Conservation (phyloP, 2,888 invertebrate species). For the Agrochola circellaris region DNA sequence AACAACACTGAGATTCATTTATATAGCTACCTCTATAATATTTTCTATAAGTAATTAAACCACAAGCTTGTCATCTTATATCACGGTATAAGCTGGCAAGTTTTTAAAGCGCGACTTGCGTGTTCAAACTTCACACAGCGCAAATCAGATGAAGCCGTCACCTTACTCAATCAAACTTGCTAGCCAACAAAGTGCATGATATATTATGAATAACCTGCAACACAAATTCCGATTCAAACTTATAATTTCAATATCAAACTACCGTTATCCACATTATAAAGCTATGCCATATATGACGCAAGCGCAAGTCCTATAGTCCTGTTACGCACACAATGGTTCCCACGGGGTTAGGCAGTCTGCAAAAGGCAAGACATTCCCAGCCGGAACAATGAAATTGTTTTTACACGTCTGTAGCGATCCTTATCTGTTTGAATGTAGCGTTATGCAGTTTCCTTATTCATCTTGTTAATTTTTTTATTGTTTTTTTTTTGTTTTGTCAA, state of each 20-base stretch:
- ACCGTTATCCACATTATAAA: constrained; percentile 64
- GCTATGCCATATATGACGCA: constrained; percentile 56
- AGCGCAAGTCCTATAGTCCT: constrained; percentile 61
- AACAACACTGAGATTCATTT: no score
- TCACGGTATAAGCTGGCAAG: not conserved
- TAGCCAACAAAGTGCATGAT: not conserved
- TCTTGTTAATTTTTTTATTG: constrained; percentile 26
- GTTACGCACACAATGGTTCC: constrained; percentile 71
- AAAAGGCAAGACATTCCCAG: constrained; percentile 71
- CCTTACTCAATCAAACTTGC: constrained; percentile 5
- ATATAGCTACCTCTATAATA: no score
- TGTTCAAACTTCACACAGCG: constrained; percentile 9
- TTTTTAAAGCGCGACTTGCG: constrained; percentile 15
- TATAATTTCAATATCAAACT: constrained; percentile 14
- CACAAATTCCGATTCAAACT: not conserved
- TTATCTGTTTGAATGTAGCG: constrained; percentile 63
- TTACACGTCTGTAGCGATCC: constrained; percentile 67
- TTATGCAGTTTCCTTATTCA: constrained; percentile 70
- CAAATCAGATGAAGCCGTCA: constrained; percentile 32
- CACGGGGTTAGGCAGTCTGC: constrained; percentile 75
- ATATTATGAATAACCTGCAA: not conserved
- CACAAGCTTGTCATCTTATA: not conserved
- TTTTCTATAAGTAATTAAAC: not conserved
- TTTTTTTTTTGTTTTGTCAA: not conserved
- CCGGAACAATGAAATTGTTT: constrained; percentile 69